These are phyloP conservation scores for Apis cerana DNA, from an alignment of 1,140 invertebrate genomes.

Conservation along the genomic window DNA sequence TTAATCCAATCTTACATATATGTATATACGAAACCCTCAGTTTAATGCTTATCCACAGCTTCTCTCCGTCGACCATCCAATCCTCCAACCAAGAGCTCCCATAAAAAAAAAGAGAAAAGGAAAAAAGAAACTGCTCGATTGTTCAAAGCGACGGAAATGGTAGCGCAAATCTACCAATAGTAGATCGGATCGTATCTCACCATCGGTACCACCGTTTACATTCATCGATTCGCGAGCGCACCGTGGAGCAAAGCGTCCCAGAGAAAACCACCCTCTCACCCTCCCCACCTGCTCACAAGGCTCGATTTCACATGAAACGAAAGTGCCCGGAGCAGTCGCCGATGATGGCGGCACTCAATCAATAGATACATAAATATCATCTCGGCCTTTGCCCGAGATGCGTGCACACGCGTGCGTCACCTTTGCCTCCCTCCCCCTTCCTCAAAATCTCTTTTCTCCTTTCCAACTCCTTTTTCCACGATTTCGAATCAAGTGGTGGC, in stretches of 20 bases:
- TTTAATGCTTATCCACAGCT: no score
- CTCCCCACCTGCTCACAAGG: background rate
- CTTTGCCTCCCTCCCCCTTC: background rate
- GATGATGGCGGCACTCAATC: conserved; percentile 51
- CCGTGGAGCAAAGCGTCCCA: background rate
- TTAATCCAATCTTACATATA: no score
- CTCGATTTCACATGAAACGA: conserved; percentile 32
- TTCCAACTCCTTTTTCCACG: background rate
- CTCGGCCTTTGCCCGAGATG: background rate
- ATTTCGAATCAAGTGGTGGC: conserved; percentile 37
- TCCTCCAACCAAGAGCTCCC: background rate
- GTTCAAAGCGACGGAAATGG: background rate
- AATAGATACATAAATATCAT: conserved; percentile 65
- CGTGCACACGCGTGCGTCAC: background rate
- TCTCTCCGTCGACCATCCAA: no score
- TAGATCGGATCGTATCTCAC: background rate
- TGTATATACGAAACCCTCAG: no score
- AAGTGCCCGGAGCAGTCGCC: conserved; percentile 17
- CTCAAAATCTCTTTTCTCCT: background rate
- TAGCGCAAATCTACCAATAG: background rate
- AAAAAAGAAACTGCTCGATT: no score
- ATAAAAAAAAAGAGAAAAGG: background rate
- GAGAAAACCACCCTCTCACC: background rate
- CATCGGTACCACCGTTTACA: background rate
- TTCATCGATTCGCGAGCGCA: background rate